Evolutionary conservation across 2,113 vertebrate species (phyloP).

Genomic region (Myotis brandtii): DNA sequence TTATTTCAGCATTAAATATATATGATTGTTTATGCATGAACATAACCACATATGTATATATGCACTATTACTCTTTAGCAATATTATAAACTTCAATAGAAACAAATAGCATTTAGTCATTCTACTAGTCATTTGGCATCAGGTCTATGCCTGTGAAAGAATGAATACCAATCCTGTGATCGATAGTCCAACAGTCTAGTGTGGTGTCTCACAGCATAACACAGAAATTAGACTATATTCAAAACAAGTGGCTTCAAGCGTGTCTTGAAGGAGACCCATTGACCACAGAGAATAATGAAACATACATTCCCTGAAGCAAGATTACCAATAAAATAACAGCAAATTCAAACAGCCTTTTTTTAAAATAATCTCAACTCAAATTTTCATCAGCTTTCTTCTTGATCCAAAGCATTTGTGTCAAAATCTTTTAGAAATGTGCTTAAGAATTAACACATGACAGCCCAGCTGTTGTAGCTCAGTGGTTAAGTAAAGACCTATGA

Average conservation of each 20-base stretch:
- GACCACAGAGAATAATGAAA: conserved; percentile 8
- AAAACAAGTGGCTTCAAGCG: conserved; percentile 13
- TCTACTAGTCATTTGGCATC: not conserved
- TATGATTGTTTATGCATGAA: not conserved
- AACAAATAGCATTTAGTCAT: not conserved
- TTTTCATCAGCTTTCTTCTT: conserved; percentile 5
- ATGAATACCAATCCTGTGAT: not conserved
- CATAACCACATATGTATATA: not conserved
- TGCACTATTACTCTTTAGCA: not conserved
- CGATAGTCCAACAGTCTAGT: not conserved
- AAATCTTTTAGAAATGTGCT: not conserved
- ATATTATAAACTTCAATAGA: not conserved
- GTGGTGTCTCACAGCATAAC: not conserved
- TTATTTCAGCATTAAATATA: conserved; percentile 45
- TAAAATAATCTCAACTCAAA: conserved; percentile 28
- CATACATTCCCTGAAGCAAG: not conserved
- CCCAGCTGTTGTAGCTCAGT: no score
- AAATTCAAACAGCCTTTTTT: not conserved
- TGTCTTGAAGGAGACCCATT: conserved; percentile 16
- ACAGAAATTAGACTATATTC: not conserved
- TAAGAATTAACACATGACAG: conserved; percentile 17
- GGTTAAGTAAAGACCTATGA: no score
- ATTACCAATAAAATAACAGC: conserved; percentile 17
- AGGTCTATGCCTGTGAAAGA: not conserved
- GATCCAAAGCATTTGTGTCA: not conserved